Conservation (phyloP, 35 echinoderm and acorn worm species). For the Apostichopus parvimensis region DNA sequence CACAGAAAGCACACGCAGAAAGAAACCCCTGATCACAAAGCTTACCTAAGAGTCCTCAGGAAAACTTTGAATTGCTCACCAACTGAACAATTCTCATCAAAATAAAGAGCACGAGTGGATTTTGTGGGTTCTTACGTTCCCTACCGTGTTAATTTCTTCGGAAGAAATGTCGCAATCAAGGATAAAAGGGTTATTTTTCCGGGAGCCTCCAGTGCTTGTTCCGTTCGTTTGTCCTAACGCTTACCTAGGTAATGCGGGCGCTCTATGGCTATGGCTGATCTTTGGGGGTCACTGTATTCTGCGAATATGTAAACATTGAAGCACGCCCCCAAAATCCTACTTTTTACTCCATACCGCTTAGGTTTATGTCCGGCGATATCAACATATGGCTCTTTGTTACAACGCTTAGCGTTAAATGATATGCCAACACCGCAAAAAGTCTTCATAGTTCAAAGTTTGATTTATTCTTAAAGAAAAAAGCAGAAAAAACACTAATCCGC, state of each 20-base stretch:
- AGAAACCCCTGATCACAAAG: constrained; percentile 3
- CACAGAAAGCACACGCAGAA: not conserved
- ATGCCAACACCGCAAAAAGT: too few relatives aligned
- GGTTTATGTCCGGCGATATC: too few relatives aligned
- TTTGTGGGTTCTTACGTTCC: not conserved
- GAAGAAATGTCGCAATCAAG: not conserved
- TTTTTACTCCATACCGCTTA: too few relatives aligned
- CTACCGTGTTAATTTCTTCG: not conserved
- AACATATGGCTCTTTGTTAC: too few relatives aligned
- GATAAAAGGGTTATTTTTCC: not conserved
- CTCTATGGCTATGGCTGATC: not conserved
- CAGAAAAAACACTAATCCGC: too few relatives aligned
- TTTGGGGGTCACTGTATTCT: not conserved
- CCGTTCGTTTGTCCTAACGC: not conserved
- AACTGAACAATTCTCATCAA: not conserved
- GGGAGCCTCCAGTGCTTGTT: not conserved
- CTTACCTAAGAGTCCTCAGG: not conserved
- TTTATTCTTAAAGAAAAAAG: too few relatives aligned
- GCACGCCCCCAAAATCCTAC: not conserved
- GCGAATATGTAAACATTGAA: constrained; percentile 5
- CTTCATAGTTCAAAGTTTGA: too few relatives aligned
- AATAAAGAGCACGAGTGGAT: not conserved
- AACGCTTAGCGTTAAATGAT: too few relatives aligned
- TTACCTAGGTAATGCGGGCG: constrained; percentile 32
- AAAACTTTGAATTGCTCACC: not conserved